phyloP scores from a whole-genome alignment of 2,113 vertebrate genomes.

The Nesospiza acunhae region DNA sequence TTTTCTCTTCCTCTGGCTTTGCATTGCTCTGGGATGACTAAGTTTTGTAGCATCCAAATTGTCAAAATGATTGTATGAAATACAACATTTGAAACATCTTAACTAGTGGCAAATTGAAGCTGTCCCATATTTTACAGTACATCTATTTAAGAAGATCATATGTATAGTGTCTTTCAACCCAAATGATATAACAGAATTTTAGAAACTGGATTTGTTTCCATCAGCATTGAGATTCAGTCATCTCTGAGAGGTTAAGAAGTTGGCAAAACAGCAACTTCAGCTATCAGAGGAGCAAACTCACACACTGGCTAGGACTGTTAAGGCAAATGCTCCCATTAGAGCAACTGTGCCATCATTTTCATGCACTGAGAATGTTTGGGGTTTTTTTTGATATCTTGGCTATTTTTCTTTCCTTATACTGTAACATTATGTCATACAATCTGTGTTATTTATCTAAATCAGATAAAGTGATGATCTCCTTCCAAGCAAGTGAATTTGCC shows the following conservation, averaged over 20 bases:
- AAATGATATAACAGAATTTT: not conserved
- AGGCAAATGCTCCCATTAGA: not conserved
- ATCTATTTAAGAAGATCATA: not conserved
- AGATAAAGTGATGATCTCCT: not conserved
- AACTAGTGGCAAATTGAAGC: not conserved
- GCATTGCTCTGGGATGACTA: not conserved
- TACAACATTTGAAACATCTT: not conserved
- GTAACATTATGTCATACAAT: not conserved
- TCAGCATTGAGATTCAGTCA: not conserved
- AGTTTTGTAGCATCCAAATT: not conserved
- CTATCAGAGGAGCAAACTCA: not conserved
- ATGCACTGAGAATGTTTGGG: rapidly evolving
- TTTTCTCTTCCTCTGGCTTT: not conserved
- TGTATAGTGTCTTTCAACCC: not conserved
- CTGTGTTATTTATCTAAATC: not conserved
- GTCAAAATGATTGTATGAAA: not conserved
- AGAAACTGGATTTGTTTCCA: not conserved
- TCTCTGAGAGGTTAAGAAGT: not conserved
- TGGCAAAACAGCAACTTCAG: not conserved
- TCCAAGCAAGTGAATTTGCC: not conserved
- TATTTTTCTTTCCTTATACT: not conserved
- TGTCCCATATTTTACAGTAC: not conserved
- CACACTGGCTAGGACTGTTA: not conserved
- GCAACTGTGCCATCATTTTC: not conserved
- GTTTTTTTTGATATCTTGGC: not conserved